Evolutionary conservation across 1,140 invertebrate genomes (phyloP).

Genomic region (Brachionus asplanchnoidis): DNA sequence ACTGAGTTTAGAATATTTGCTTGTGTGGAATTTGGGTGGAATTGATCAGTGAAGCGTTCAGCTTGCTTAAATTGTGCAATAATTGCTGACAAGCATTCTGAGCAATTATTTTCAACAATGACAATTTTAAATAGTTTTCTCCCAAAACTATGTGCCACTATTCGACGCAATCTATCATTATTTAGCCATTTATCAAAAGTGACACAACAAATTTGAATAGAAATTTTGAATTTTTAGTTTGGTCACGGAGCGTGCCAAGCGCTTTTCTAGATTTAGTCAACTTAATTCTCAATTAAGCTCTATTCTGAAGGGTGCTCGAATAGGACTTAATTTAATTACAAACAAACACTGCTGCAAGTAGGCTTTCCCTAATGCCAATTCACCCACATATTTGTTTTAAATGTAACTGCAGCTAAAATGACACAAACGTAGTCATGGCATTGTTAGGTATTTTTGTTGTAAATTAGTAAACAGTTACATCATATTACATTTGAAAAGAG

Average conservation of each 20-base stretch:
- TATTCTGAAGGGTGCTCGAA: neutral
- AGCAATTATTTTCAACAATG: neutral
- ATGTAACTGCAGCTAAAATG: neutral
- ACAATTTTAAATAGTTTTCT: neutral
- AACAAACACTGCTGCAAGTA: neutral
- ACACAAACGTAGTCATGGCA: slow-evolving; percentile 11
- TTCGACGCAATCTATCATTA: neutral
- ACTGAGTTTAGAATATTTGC: neutral
- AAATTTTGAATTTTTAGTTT: neutral
- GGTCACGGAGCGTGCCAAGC: neutral
- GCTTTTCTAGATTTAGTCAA: neutral
- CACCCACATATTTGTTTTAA: neutral
- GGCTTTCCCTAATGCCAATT: neutral
- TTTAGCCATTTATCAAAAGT: neutral
- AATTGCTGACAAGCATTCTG: neutral
- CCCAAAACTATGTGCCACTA: neutral
- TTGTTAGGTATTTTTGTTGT: neutral
- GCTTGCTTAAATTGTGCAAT: neutral
- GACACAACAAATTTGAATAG: neutral
- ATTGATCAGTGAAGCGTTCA: neutral
- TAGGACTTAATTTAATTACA: neutral
- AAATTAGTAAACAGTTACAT: slow-evolving; percentile 31
- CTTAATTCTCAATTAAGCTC: neutral
- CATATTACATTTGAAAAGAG: slow-evolving; percentile 5
- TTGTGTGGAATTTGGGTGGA: neutral